Base-by-base conservation (phyloP, 2,797 vertebrate genomes). In the Cryptoprocta ferox region DNA sequence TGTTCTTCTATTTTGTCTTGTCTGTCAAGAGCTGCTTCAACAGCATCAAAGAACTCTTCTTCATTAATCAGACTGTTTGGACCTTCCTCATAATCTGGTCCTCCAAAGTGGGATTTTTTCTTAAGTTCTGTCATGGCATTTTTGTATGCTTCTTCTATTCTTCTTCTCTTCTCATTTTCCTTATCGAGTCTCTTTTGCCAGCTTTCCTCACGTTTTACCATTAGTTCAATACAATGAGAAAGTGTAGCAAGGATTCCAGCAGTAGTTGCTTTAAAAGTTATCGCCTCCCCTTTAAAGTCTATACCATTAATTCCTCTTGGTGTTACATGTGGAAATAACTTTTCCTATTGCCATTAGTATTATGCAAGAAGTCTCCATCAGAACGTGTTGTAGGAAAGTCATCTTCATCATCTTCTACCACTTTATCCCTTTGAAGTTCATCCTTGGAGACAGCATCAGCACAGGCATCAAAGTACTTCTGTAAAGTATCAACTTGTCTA, bases 281-380 rank as follows among this genome's bases (percentile, higher is more conserved):
- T 99, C 86, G 99, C 99, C 98, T 99, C 99, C 3, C 99, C 99
- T 99, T 99, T 99, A 97, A 99, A 99, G 98, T 99, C 99, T 97
- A 99, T 99, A 71, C 99, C 99, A 96, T 99, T 99, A 94, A 99
- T 99, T 92, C 98, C 99, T 99, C 99, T 99, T 39, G 99, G 99
- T 97, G 98, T 99, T 95, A 99, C 99, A 86, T 99, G 98, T 1
- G 99, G 98, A 98, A 99, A 99, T 93, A 99, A 48, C 98, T 99
- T 99, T 97, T 99, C 99, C 98, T 99, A 98, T 99, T 99, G 98
- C 99, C 99, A 93, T 99, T 99, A 98, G 99, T 99, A 98, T 99
- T 99, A 98, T 99, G 99, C 92, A 99, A 98, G 98, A 99, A 99
- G 89, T 99, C 99, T 15, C 99, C 99, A 89, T 99, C 99, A 1